These are phyloP conservation scores for Apostichopus californicus DNA, from an alignment of 35 echinoderm and acorn worm species.

Conservation along the genomic window DNA sequence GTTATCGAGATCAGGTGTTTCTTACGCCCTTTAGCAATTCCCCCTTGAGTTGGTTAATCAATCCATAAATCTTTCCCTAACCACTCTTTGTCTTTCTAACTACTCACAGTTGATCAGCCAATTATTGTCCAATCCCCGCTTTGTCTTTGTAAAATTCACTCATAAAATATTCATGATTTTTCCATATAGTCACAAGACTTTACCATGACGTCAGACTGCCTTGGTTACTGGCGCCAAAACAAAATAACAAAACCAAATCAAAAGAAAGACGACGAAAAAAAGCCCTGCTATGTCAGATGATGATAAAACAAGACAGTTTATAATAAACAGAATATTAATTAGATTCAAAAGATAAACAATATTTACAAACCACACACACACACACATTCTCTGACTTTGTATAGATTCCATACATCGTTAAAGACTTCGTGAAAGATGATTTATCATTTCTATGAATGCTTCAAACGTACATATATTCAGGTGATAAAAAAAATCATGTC, in stretches of 20 bases:
- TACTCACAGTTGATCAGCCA: conserved; percentile 3
- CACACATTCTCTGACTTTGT: no score
- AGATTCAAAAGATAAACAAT: neutral
- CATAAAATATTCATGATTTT: conserved; percentile 12
- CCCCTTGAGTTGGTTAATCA: neutral
- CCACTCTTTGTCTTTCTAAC: neutral
- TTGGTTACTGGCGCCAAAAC: neutral
- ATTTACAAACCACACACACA: neutral
- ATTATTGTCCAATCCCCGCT: neutral
- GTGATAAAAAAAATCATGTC: no score
- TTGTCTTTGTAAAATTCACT: neutral
- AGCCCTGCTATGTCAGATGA: neutral
- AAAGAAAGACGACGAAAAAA: no score
- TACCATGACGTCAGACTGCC: neutral
- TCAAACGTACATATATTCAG: no score
- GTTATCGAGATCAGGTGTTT: conserved; percentile 10
- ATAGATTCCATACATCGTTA: no score
- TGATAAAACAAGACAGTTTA: conserved; percentile 9
- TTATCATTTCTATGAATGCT: no score
- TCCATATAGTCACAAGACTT: neutral
- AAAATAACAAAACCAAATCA: neutral
- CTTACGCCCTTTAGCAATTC: conserved; percentile 10
- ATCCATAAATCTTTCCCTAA: neutral
- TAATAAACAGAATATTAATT: conserved; percentile 6
- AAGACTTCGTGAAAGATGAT: no score